Conservation (phyloP, 2,113 vertebrate species). For the Tetrao urogallus region DNA sequence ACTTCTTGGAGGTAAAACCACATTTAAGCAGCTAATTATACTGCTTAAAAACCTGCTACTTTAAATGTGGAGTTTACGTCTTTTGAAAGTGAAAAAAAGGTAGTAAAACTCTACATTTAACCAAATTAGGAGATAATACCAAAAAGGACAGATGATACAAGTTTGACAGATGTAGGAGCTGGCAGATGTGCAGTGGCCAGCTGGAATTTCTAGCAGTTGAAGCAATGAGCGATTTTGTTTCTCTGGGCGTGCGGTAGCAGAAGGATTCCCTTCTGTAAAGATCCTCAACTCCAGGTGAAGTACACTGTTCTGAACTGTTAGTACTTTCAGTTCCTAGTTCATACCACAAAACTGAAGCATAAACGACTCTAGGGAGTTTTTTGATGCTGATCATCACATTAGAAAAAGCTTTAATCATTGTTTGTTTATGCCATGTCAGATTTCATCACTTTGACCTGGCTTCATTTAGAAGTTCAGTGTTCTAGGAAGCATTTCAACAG, state of each 20-base stretch:
- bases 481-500: not conserved
- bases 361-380: not conserved
- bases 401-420: not conserved
- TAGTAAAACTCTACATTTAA: not conserved
- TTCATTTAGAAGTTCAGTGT: not conserved
- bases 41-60: not conserved
- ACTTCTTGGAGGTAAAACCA: not conserved
- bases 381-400: not conserved
- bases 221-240: not conserved
- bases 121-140: not conserved
- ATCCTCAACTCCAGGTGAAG: not conserved
- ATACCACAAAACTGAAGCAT: not conserved
- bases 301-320: not conserved
- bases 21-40: not conserved
- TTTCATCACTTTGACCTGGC: not conserved
- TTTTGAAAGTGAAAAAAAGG: not conserved
- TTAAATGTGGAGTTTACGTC: not conserved
- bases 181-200: not conserved
- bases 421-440: not conserved
- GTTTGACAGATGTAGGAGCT: not conserved
- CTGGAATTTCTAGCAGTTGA: not conserved
- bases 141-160: not conserved
- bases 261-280: not conserved
- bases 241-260: too few relatives aligned
- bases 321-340: not conserved